Conservation (phyloP, 64 coral and sea anemone genomes). For the Porites australiensis region DNA sequence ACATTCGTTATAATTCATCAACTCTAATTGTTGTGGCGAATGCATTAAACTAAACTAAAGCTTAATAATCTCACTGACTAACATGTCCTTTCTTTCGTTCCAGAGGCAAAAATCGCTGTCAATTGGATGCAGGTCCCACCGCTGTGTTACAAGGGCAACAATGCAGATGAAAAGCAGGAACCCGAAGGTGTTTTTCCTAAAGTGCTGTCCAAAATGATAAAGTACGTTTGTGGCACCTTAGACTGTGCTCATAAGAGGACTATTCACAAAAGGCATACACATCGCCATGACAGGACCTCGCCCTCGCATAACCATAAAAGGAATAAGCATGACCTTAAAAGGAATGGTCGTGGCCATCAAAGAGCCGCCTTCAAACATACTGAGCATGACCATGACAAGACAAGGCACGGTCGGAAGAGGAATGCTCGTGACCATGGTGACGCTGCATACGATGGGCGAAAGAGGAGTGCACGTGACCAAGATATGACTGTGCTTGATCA, state of each 20-base stretch:
- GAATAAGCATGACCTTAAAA: too few species aligned
- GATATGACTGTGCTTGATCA: background rate
- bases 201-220: conserved; percentile 5
- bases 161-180: background rate
- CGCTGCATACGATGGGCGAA: too few species aligned
- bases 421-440: too few species aligned
- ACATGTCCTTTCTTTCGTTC: background rate
- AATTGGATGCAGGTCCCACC: conserved; percentile 56
- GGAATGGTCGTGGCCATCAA: too few species aligned
- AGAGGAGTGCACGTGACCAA: background rate
- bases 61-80: background rate
- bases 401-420: background rate
- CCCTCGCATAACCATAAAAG: too few species aligned
- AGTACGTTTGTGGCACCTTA: background rate
- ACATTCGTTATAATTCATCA: too few species aligned
- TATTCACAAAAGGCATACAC: background rate
- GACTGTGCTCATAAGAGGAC: too few species aligned
- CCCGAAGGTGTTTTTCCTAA: background rate
- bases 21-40: too few species aligned
- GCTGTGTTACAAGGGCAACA: background rate
- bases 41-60: too few species aligned
- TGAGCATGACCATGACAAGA: background rate
- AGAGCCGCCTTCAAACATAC: too few species aligned
- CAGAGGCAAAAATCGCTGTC: conserved; percentile 45
- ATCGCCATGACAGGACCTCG: background rate